These are phyloP conservation scores for Akabosia matsudoensis DNA, from an alignment of 1,140 invertebrate genomes.

Conservation along the genomic window DNA sequence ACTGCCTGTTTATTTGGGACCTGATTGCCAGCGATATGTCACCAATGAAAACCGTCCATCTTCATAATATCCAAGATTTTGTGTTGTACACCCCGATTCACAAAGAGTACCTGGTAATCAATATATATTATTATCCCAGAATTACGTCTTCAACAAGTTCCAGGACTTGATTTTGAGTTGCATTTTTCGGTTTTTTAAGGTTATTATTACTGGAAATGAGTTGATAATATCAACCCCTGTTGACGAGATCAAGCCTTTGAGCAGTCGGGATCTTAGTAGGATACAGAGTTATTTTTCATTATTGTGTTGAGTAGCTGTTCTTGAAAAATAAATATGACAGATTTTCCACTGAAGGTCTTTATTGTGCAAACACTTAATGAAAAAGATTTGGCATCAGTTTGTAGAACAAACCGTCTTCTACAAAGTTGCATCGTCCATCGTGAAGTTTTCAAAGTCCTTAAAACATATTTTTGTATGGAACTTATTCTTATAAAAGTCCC, in stretches of 20 bases:
- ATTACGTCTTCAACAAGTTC: no score
- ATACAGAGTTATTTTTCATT: neutral
- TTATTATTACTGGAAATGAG: neutral
- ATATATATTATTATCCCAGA: neutral
- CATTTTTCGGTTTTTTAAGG: neutral
- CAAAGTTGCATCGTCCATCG: no score
- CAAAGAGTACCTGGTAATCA: slow-evolving; percentile 13
- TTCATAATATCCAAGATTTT: slow-evolving; percentile 19
- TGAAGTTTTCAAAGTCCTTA: neutral
- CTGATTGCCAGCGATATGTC: slow-evolving; percentile 33
- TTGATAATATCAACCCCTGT: neutral
- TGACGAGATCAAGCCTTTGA: slow-evolving; percentile 3
- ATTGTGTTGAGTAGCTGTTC: neutral
- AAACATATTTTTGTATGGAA: slow-evolving; percentile 27
- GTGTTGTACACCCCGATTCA: neutral
- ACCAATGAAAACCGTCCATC: slow-evolving; percentile 7
- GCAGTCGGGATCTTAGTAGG: neutral
- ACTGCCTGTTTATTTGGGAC: slow-evolving; percentile 38
- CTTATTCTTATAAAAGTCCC: slow-evolving; percentile 37
- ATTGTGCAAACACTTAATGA: no score
- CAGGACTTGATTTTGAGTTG: neutral
- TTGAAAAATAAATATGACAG: neutral
- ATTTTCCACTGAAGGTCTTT: neutral
- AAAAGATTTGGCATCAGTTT: no score
- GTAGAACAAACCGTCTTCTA: no score